A percentile compares a stretch with the other conserved stretches of the same genome.
phyloP scores from a whole-genome alignment of 2,113 vertebrate species.

The Neolamprologus modestus region DNA sequence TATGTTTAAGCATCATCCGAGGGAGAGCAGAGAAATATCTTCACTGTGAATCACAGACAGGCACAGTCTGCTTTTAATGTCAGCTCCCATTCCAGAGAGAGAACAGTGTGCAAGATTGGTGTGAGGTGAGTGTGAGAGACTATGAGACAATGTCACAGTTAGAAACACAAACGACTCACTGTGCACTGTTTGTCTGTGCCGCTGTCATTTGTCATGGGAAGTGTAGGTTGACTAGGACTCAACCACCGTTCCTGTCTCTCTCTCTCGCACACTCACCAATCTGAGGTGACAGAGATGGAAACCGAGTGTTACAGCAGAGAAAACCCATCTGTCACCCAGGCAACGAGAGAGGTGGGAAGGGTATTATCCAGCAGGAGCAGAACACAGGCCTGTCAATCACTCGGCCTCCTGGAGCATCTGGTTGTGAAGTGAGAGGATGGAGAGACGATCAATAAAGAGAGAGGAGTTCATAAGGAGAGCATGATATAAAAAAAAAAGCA shows the following conservation, averaged over 20 bases:
- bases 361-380: constrained; percentile 15
- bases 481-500: not conserved
- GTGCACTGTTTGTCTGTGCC: not conserved
- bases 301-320: constrained; percentile 31
- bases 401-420: not conserved
- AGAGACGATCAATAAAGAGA: not conserved
- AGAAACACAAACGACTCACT: not conserved
- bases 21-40: not conserved
- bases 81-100: not conserved
- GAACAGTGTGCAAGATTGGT: not conserved
- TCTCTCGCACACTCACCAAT: not conserved
- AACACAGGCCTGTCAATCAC: constrained; percentile 41
- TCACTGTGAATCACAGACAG: constrained; percentile 33
- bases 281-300: constrained; percentile 47
- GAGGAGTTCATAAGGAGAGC: not conserved
- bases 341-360: constrained; percentile 41
- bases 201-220: constrained; percentile 17
- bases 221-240: constrained; percentile 18
- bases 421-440: constrained; percentile 1
- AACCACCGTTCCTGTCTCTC: not conserved
- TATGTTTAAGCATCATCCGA: not conserved
- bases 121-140: not conserved
- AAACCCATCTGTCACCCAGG: constrained; percentile 63
- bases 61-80: constrained; percentile 15
- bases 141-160: not conserved